A percentile compares a stretch with the other conserved stretches of the same genome.
phyloP scores from a whole-genome alignment of 2,888 invertebrate genomes.

The Deilephila elpenor region DNA sequence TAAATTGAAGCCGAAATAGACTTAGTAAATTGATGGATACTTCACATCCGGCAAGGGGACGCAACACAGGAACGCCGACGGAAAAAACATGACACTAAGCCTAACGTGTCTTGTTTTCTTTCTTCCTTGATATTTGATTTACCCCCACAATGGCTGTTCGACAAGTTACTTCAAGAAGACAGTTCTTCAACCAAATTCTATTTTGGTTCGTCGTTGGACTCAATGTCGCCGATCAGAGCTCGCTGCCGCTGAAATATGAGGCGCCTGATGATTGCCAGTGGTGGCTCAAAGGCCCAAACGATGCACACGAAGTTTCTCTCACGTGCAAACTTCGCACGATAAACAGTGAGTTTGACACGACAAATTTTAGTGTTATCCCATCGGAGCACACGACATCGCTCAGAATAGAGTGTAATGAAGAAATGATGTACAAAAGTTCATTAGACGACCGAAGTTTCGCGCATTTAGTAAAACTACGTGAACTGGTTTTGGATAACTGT shows the following conservation, averaged over 20 bases:
- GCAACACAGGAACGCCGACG: slow-evolving; percentile 77
- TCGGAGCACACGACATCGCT: slow-evolving; percentile 92
- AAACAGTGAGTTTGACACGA: slow-evolving; percentile 94
- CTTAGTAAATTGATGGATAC: slow-evolving; percentile 82
- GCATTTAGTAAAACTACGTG: slow-evolving; percentile 91
- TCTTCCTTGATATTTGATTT: slow-evolving; percentile 82
- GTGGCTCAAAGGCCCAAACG: slow-evolving; percentile 87
- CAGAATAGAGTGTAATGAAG: slow-evolving; percentile 91
- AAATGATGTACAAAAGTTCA: slow-evolving; percentile 91
- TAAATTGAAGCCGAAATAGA: slow-evolving; percentile 69
- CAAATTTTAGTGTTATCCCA: slow-evolving; percentile 94
- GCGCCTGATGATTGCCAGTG: slow-evolving; percentile 94
- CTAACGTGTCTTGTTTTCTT: slow-evolving; percentile 78
- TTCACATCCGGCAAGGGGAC: slow-evolving; percentile 79
- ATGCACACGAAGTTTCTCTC: slow-evolving; percentile 89
- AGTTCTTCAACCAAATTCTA: slow-evolving; percentile 69
- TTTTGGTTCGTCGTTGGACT: slow-evolving; percentile 77
- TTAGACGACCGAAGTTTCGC: slow-evolving; percentile 91
- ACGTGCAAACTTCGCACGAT: slow-evolving; percentile 92
- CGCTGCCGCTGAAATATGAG: slow-evolving; percentile 86
- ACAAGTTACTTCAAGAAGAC: slow-evolving; percentile 64
- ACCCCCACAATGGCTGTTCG: slow-evolving; percentile 73
- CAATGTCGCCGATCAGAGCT: slow-evolving; percentile 79
- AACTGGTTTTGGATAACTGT: slow-evolving; percentile 93
- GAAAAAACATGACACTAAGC: slow-evolving; percentile 84